A percentile compares a stretch with the other conserved stretches of the same genome.
Conservation (phyloP, 1,140 invertebrate genomes). For the Cydia splendana region DNA sequence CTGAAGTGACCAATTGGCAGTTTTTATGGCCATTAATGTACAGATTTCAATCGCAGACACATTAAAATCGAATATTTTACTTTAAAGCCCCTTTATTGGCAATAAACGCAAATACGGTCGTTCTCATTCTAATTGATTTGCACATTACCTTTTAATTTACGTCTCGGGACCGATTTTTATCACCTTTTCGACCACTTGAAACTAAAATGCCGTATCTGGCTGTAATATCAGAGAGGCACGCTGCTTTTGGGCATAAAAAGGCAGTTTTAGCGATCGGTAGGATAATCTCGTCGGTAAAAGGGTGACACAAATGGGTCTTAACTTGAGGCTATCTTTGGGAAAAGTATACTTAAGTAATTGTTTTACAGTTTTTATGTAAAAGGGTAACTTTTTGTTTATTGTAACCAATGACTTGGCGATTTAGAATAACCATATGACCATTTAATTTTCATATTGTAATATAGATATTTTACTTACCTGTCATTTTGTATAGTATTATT, state of each 20-base stretch:
- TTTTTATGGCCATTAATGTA: not conserved
- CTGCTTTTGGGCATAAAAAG: not conserved
- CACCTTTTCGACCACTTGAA: slow-evolving; percentile 6
- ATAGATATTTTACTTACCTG: no score
- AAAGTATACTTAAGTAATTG: not conserved
- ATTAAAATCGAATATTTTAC: slow-evolving; percentile 10
- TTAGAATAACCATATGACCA: no score
- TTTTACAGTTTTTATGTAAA: not conserved
- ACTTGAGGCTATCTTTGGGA: slow-evolving; percentile 12
- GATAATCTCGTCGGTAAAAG: not conserved
- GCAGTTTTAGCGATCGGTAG: not conserved
- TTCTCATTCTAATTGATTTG: slow-evolving; percentile 59
- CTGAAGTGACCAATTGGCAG: not conserved
- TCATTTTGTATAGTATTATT: not conserved
- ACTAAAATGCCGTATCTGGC: not conserved
- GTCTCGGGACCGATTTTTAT: slow-evolving; percentile 23
- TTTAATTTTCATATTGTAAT: no score
- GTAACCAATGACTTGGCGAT: no score
- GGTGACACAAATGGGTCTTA: not conserved
- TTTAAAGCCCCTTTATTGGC: slow-evolving; percentile 10
- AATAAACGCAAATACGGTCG: slow-evolving; percentile 47
- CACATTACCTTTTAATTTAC: slow-evolving; percentile 48
- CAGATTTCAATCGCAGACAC: slow-evolving; percentile 2
- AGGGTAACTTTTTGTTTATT: not conserved
- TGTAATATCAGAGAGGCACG: not conserved